A percentile compares a stretch with the other conserved stretches of the same genome.
These are phyloP conservation scores for Nettapus auritus DNA, from an alignment of 2,113 vertebrate genomes.

Conservation along the genomic window DNA sequence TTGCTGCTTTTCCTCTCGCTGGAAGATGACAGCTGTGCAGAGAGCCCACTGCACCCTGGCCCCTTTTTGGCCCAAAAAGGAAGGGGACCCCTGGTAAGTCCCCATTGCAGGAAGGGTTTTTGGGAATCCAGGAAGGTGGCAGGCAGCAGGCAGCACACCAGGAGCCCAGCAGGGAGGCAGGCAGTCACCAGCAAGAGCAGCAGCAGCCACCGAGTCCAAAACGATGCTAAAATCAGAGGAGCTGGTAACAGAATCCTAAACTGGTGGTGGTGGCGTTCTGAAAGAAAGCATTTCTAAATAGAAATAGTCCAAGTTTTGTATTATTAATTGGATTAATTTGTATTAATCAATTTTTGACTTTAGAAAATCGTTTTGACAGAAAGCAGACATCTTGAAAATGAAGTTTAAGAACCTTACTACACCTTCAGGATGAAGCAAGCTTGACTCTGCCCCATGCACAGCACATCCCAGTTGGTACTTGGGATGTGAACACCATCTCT, in stretches of 20 bases:
- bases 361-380: neutral
- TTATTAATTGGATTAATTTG: no score
- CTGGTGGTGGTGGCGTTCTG: neutral
- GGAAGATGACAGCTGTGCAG: neutral
- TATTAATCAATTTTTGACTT: neutral
- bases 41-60: neutral
- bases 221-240: neutral
- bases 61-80: neutral
- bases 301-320: neutral
- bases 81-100: neutral
- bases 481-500: accelerated
- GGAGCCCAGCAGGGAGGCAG: neutral
- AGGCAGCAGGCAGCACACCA: neutral
- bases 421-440: neutral
- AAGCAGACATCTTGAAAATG: neutral
- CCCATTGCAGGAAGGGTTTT: neutral
- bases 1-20: neutral
- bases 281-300: neutral
- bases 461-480: accelerated
- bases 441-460: neutral
- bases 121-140: neutral
- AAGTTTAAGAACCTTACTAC: neutral
- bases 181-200: neutral
- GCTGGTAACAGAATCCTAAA: neutral
- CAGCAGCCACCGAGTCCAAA: neutral